Conservation (phyloP, 2,888 invertebrate species). For the Hedya salicella region DNA sequence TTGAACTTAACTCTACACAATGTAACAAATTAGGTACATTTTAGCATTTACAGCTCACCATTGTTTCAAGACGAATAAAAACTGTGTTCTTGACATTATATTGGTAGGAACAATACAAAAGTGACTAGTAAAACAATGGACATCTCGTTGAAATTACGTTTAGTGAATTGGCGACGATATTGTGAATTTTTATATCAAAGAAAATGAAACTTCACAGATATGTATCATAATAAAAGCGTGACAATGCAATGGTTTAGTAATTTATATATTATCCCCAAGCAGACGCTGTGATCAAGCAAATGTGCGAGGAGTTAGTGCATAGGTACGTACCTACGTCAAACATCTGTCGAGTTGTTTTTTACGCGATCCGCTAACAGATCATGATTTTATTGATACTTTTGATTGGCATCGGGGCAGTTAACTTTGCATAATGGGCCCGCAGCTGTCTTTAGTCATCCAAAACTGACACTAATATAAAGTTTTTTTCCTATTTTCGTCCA, state of each 20-base stretch:
- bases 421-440: slow-evolving; percentile 38
- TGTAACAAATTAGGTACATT: slow-evolving; percentile 37
- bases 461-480: slow-evolving; percentile 35
- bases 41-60: slow-evolving; percentile 43
- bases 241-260: background rate
- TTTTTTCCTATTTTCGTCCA: slow-evolving; percentile 41
- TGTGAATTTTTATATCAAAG: background rate
- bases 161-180: background rate
- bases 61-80: slow-evolving; percentile 56
- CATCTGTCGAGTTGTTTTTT: slow-evolving; percentile 37
- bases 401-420: slow-evolving; percentile 35
- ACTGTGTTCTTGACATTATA: slow-evolving; percentile 51
- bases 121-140: slow-evolving; percentile 17
- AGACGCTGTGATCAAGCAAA: slow-evolving; percentile 10
- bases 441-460: slow-evolving; percentile 44
- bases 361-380: slow-evolving; percentile 19
- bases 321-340: slow-evolving; percentile 17
- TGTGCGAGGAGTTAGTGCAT: slow-evolving; percentile 24
- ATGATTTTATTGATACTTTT: slow-evolving; percentile 38
- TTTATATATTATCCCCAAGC: slow-evolving; percentile 1
- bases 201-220: background rate
- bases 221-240: background rate
- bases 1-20: slow-evolving; percentile 15
- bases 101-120: slow-evolving; percentile 47
- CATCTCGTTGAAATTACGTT: slow-evolving; percentile 24